phyloP scores from a whole-genome alignment of 2,113 vertebrate genomes.

The Notarius lentiginosus region DNA sequence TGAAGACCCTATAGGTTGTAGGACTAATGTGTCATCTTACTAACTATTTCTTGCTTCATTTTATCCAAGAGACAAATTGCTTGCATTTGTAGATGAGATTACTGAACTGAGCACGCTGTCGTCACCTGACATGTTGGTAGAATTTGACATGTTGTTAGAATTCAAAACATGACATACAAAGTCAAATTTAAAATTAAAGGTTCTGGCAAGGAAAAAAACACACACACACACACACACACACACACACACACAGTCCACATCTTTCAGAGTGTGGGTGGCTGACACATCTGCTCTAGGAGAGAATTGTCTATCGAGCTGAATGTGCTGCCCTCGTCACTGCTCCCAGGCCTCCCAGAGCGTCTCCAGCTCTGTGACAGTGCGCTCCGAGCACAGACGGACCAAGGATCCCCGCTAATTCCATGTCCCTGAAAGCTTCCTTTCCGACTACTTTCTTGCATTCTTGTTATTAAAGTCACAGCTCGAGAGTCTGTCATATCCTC shows the following conservation, averaged over 20 bases:
- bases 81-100: not conserved
- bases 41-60: not conserved
- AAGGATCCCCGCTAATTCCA: conserved; percentile 50
- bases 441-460: conserved; percentile 54
- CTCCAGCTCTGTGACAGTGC: conserved; percentile 34
- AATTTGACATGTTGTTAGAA: not conserved
- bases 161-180: conserved; percentile 8
- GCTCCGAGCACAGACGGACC: conserved; percentile 48
- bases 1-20: not conserved
- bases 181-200: conserved; percentile 14
- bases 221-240: not conserved
- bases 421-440: conserved; percentile 47
- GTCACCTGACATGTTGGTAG: not conserved
- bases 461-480: conserved; percentile 65
- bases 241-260: conserved; percentile 7
- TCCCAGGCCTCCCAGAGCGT: conserved; percentile 40
- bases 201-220: conserved; percentile 9
- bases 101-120: not conserved
- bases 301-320: conserved; percentile 41
- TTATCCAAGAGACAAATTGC: conserved; percentile 4
- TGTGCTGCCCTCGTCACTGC: conserved; percentile 29
- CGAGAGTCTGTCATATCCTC: conserved; percentile 64
- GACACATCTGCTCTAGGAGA: conserved; percentile 47
- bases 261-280: conserved; percentile 25
- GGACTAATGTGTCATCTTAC: not conserved